Evolutionary conservation across 2,113 vertebrate genomes (phyloP).

Genomic region (Brachypodius melanocephalos): DNA sequence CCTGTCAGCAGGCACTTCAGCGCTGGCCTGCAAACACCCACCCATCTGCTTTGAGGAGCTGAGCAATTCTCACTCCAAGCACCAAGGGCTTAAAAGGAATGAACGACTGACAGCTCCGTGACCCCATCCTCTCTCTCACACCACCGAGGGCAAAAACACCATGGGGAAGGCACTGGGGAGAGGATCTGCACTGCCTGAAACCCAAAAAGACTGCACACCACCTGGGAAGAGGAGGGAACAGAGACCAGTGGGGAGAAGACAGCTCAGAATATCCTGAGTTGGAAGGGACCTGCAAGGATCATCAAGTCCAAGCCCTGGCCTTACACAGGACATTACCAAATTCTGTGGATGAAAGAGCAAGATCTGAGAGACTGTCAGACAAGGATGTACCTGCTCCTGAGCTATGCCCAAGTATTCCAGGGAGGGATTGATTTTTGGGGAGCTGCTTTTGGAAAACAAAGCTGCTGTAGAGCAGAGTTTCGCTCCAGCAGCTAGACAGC

Average conservation of each 20-base stretch:
- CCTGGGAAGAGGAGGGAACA: fast-evolving
- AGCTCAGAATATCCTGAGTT: neutral
- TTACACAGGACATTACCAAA: neutral
- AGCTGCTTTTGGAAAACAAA: neutral
- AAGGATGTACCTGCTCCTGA: fast-evolving
- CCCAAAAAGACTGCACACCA: neutral
- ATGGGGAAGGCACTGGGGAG: fast-evolving
- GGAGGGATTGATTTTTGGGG: neutral
- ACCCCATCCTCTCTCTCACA: neutral
- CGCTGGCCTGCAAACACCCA: neutral
- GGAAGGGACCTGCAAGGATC: neutral
- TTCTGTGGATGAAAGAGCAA: neutral
- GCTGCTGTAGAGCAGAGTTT: neutral
- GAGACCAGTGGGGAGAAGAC: fast-evolving
- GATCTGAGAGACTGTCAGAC: neutral
- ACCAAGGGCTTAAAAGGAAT: neutral
- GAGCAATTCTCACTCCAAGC: neutral
- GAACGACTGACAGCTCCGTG: neutral
- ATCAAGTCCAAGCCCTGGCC: neutral
- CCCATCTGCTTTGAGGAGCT: slow-evolving; percentile 15
- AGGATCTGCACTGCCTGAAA: neutral
- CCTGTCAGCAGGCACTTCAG: neutral
- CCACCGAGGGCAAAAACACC: neutral
- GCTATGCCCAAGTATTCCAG: neutral
- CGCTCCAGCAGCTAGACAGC: neutral